Percentiles rank a stretch among this genome's conserved stretches.
These are phyloP conservation scores for Eupithecia inturbata DNA, from an alignment of 2,888 invertebrate genomes.

Conservation along the genomic window DNA sequence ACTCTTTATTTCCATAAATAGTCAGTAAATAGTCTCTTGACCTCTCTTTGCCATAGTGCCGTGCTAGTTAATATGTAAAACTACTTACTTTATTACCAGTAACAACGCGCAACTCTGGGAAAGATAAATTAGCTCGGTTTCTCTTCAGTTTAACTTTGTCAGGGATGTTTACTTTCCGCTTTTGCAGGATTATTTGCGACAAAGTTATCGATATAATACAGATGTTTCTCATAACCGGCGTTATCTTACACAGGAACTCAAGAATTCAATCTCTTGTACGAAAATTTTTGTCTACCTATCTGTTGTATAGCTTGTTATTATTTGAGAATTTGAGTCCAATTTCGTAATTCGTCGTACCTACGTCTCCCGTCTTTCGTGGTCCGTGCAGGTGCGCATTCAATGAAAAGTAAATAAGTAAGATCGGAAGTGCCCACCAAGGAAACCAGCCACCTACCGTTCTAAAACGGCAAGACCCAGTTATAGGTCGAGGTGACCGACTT, in stretches of 20 bases:
- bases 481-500: constrained; percentile 31
- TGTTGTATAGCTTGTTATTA: neutral
- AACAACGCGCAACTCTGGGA: neutral
- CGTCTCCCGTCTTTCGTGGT: neutral
- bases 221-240: neutral
- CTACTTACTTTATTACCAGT: neutral
- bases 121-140: constrained; percentile 27
- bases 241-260: neutral
- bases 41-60: neutral
- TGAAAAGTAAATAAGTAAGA: constrained; percentile 25
- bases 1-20: too few species aligned
- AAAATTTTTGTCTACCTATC: neutral
- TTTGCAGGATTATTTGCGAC: neutral
- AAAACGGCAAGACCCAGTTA: constrained; percentile 30
- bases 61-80: neutral
- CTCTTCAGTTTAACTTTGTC: constrained; percentile 23
- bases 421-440: constrained; percentile 29
- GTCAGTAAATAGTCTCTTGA: too few species aligned
- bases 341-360: neutral
- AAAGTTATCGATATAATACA: neutral
- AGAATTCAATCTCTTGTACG: neutral
- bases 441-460: constrained; percentile 22
- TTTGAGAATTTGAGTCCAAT: neutral
- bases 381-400: constrained; percentile 19
- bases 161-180: constrained; percentile 13